These are phyloP conservation scores for Ciconia nigra DNA, from an alignment of 2,797 vertebrate genomes.

Conservation along the genomic window DNA sequence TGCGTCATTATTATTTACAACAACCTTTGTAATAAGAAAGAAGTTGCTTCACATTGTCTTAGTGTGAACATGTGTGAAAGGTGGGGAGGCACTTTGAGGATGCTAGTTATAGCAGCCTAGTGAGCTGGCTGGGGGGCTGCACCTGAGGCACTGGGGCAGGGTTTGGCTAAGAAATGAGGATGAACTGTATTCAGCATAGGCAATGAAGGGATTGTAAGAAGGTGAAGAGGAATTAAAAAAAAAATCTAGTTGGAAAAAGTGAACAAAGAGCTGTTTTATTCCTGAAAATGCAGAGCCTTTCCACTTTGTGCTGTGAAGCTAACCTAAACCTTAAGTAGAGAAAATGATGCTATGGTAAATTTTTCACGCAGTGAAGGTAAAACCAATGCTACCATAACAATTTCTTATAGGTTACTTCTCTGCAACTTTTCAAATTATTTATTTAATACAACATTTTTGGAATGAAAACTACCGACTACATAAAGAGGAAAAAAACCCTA, in stretches of 20 bases:
- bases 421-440: not conserved
- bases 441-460: not conserved
- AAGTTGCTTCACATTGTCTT: not conserved
- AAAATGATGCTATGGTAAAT: not conserved
- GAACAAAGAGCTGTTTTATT: not conserved
- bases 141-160: not conserved
- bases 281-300: not conserved
- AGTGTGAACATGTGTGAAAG: not conserved
- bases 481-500: not conserved
- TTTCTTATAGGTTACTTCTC: not conserved
- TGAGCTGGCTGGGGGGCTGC: not conserved
- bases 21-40: not conserved
- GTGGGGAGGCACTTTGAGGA: not conserved
- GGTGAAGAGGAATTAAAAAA: not conserved
- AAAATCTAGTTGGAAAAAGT: not conserved
- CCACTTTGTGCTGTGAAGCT: not conserved
- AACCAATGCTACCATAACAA: not conserved
- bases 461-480: not conserved
- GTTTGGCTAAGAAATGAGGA: not conserved
- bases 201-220: not conserved
- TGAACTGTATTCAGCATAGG: not conserved
- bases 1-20: not conserved
- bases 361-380: not conserved
- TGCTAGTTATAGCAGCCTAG: not conserved
- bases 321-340: not conserved